Evolutionary conservation across 2,113 vertebrate species (phyloP).

Genomic region (Daboia siamensis): DNA sequence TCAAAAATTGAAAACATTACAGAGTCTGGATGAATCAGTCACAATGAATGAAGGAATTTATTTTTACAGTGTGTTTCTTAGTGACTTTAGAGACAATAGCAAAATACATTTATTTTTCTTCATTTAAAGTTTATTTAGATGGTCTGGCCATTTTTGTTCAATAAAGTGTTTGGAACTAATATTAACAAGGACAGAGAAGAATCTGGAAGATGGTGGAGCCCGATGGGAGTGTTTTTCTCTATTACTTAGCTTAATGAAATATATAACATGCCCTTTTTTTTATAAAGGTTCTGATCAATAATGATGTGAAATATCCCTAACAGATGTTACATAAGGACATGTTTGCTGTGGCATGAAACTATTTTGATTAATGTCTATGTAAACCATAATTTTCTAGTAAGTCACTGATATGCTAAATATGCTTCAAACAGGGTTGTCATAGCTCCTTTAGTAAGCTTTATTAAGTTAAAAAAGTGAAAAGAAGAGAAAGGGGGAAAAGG

Average conservation of each 20-base stretch:
- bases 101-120: neutral
- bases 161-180: neutral
- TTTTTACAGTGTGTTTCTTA: neutral
- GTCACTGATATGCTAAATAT: neutral
- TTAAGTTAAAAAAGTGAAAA: neutral
- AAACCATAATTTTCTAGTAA: neutral
- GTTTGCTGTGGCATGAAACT: neutral
- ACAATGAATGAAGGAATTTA: neutral
- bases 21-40: neutral
- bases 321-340: neutral
- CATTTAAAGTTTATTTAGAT: neutral
- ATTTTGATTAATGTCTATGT: neutral
- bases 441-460: neutral
- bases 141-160: neutral
- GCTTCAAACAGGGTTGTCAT: neutral
- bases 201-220: neutral
- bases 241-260: neutral
- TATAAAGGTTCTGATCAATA: neutral
- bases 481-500: neutral
- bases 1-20: neutral
- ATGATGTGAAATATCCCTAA: neutral
- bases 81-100: neutral
- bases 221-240: neutral
- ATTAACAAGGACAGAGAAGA: neutral
- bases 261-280: neutral